Conservation (phyloP, 2,113 vertebrate species). For the Dryoscopus gambensis region DNA sequence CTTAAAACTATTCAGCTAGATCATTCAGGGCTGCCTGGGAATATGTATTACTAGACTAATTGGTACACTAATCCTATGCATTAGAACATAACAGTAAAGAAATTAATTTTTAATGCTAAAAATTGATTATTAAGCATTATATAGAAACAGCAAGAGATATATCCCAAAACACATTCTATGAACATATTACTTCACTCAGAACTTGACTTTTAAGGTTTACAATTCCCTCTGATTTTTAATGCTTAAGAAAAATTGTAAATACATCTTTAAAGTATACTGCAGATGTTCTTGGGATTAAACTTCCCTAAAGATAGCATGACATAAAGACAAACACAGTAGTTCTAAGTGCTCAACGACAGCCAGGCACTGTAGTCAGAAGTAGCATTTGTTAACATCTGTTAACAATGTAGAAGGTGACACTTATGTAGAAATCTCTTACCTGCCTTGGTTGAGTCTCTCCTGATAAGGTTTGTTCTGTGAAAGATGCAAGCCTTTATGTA, state of each 20-base stretch:
- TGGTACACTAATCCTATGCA: not conserved
- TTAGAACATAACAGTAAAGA: not conserved
- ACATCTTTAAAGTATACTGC: constrained; percentile 13
- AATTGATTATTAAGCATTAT: not conserved
- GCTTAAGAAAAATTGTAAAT: not conserved
- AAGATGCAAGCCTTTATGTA: constrained; percentile 57
- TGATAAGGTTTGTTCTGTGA: constrained; percentile 57
- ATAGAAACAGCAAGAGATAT: not conserved
- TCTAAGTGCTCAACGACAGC: not conserved
- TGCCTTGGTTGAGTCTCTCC: constrained; percentile 63
- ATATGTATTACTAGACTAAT: not conserved
- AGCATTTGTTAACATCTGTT: constrained; percentile 31
- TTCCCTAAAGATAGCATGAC: constrained; percentile 9
- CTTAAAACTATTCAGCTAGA: constrained; percentile 16
- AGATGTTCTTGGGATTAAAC: constrained; percentile 33
- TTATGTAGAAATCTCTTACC: constrained; percentile 75
- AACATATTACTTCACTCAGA: constrained; percentile 22
- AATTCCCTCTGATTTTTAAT: not conserved
- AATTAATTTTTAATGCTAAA: not conserved
- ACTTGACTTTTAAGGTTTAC: constrained; percentile 13
- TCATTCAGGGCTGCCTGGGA: not conserved
- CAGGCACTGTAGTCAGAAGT: constrained; percentile 19
- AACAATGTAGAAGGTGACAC: constrained; percentile 48
- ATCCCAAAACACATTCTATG: not conserved
- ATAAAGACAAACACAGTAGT: not conserved